Conservation (phyloP, 2,888 invertebrate species). For the Seladonia tumulorum region DNA sequence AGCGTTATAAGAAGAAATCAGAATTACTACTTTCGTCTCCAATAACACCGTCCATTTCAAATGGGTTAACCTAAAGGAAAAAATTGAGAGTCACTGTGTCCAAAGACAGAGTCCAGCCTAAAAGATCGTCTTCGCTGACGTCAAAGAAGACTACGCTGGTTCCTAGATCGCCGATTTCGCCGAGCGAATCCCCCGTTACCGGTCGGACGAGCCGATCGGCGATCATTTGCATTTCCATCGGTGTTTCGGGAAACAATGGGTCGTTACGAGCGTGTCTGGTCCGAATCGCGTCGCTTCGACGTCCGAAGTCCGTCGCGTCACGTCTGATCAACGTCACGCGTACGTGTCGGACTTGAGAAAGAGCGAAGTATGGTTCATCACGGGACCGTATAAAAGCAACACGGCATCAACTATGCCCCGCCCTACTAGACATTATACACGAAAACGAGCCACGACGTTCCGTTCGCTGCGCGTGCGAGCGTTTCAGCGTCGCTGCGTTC, state of each 20-base stretch:
- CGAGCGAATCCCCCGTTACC: not conserved
- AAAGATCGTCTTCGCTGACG: not conserved
- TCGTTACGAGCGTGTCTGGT: slow-evolving; percentile 39
- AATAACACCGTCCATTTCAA: too few relatives aligned
- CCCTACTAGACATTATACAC: too few relatives aligned
- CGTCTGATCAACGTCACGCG: slow-evolving; percentile 46
- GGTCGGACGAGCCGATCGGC: slow-evolving; percentile 31
- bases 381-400: not conserved
- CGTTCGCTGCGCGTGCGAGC: not conserved
- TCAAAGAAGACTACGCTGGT: not conserved
- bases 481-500: not conserved
- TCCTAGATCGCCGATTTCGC: not conserved
- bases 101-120: not conserved
- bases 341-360: slow-evolving; percentile 34
- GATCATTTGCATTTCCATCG: slow-evolving; percentile 50
- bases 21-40: too few relatives aligned
- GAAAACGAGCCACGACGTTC: too few relatives aligned
- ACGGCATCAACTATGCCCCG: not conserved
- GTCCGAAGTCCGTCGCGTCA: slow-evolving; percentile 23
- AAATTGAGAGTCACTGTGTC: not conserved
- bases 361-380: slow-evolving; percentile 22
- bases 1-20: too few relatives aligned
- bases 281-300: slow-evolving; percentile 10
- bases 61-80: not conserved
- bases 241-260: slow-evolving; percentile 58